Conservation (phyloP, 2,888 invertebrate genomes). For the Pollenia griseotomentosa region DNA sequence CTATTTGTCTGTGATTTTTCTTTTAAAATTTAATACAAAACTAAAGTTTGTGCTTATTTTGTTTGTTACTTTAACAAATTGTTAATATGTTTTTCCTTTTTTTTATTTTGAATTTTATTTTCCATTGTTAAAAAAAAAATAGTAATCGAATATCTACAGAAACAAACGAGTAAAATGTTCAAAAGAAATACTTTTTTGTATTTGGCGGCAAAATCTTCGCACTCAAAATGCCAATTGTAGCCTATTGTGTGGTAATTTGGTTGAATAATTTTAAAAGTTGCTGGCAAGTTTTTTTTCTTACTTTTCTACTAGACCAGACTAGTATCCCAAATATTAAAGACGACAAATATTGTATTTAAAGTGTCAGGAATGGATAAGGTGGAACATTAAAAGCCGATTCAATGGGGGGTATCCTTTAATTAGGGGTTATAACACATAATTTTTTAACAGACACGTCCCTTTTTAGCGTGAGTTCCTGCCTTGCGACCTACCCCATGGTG, state of each 20-base stretch:
- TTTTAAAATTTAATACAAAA: constrained; percentile 24
- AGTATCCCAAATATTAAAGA: neutral
- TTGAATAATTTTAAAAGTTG: constrained; percentile 37
- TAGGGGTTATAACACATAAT: neutral
- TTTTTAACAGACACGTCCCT: neutral
- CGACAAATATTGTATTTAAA: neutral
- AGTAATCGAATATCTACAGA: constrained; percentile 21
- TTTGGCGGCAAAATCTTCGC: constrained; percentile 71
- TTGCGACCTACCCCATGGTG: too few species aligned
- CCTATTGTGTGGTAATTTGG: constrained; percentile 72
- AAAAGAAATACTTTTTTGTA: constrained; percentile 46
- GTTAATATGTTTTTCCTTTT: constrained; percentile 58
- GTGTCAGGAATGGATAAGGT: constrained; percentile 2
- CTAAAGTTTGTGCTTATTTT: constrained; percentile 41
- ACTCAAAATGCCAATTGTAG: constrained; percentile 70
- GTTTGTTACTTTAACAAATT: constrained; percentile 70
- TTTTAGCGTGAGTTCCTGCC: too few species aligned
- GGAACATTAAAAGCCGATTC: neutral
- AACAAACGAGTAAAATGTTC: constrained; percentile 10
- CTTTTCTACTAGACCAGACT: constrained; percentile 37
- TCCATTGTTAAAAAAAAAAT: constrained; percentile 45
- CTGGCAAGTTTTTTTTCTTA: neutral
- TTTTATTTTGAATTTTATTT: constrained; percentile 26
- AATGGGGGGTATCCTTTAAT: too few species aligned
- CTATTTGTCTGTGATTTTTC: constrained; percentile 48